Conservation (phyloP, 2,888 invertebrate genomes). For the Drosophila quinaria region DNA sequence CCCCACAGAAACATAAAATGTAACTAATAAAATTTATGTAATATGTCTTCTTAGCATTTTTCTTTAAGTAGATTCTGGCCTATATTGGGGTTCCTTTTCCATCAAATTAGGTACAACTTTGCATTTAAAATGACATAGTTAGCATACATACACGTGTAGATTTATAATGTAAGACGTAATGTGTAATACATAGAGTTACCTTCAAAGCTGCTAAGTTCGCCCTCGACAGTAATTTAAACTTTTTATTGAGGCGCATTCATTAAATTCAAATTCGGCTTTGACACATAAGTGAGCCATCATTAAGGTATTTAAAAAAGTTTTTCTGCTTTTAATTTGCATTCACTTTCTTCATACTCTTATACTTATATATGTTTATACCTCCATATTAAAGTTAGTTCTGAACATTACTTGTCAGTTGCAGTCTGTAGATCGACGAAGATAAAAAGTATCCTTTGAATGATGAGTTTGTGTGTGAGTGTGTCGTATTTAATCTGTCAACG, state of each 20-base stretch:
- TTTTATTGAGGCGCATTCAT: constrained; percentile 2
- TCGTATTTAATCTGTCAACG: constrained; percentile 16
- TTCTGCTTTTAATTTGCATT: neutral
- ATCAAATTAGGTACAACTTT: too few relatives aligned
- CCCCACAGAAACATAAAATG: neutral
- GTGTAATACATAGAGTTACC: neutral
- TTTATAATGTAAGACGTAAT: neutral
- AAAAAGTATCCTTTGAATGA: neutral
- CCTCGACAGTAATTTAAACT: constrained; percentile 4
- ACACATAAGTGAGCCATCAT: neutral
- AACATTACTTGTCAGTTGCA: neutral
- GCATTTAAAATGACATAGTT: neutral
- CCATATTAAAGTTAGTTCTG: neutral
- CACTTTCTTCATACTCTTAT: neutral
- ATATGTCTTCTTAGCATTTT: neutral
- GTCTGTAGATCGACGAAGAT: neutral
- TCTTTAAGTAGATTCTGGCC: neutral
- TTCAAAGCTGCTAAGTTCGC: neutral
- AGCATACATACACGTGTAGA: neutral
- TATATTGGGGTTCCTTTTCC: neutral
- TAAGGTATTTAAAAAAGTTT: neutral
- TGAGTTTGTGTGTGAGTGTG: neutral
- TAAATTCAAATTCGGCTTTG: constrained; percentile 1
- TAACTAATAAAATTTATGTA: neutral
- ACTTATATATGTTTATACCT: neutral